Percentiles rank a stretch among this genome's conserved stretches.
These are phyloP conservation scores for Leucozona laternaria DNA, from an alignment of 2,888 invertebrate species.

Conservation along the genomic window DNA sequence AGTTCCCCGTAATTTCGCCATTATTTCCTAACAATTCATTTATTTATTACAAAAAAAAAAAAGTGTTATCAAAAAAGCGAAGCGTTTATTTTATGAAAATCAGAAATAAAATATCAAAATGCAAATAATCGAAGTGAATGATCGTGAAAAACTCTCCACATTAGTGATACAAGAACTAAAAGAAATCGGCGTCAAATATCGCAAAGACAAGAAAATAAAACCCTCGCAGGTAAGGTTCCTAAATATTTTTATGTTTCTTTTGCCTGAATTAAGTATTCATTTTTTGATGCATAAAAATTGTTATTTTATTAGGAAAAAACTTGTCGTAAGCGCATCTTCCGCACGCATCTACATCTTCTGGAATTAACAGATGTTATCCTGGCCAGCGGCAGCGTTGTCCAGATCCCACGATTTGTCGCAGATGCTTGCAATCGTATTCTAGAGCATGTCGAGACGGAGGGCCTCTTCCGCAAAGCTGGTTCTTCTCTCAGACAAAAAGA, in stretches of 20 bases:
- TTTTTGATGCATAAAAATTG: background rate
- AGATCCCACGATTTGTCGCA: slow-evolving; percentile 89
- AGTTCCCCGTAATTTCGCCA: background rate
- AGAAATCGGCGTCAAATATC: slow-evolving; percentile 89
- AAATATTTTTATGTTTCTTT: too few relatives aligned
- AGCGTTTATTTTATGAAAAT: background rate
- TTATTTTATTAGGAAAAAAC: slow-evolving; percentile 74
- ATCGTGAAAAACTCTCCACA: slow-evolving; percentile 84
- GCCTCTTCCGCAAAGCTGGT: slow-evolving; percentile 95
- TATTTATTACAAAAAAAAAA: background rate
- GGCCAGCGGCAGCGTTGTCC: slow-evolving; percentile 88
- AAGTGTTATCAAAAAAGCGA: background rate
- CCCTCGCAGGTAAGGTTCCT: slow-evolving; percentile 83
- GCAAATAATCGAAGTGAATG: slow-evolving; percentile 76
- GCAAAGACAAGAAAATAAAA: slow-evolving; percentile 88
- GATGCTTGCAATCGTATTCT: slow-evolving; percentile 89
- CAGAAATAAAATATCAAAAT: slow-evolving; percentile 37
- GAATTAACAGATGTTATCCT: slow-evolving; percentile 86
- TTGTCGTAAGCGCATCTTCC: slow-evolving; percentile 84
- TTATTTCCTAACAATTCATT: background rate
- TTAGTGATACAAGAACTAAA: slow-evolving; percentile 88
- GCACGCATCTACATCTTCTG: slow-evolving; percentile 84
- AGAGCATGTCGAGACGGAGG: slow-evolving; percentile 90
- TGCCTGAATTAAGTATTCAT: too few relatives aligned
- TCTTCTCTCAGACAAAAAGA: slow-evolving; percentile 92